A percentile compares a stretch with the other conserved stretches of the same genome.
These are phyloP conservation scores for Hemithea aestivaria DNA, from an alignment of 2,888 invertebrate genomes.

Conservation along the genomic window DNA sequence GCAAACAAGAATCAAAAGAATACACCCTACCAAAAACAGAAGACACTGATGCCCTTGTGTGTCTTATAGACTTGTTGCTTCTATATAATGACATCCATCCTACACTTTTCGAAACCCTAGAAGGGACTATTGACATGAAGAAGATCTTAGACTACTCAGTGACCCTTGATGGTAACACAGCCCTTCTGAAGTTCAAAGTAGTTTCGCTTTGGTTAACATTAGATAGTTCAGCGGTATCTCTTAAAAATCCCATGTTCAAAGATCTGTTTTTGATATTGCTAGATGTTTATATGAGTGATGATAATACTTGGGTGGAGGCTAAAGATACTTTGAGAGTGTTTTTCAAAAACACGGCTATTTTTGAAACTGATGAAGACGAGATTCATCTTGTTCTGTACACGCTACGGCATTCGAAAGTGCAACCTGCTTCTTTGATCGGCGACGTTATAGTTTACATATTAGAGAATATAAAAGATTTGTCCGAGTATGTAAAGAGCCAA, in stretches of 20 bases:
- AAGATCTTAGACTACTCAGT: constrained; percentile 57
- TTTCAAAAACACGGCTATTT: constrained; percentile 81
- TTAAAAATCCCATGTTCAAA: constrained; percentile 73
- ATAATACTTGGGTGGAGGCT: constrained; percentile 68
- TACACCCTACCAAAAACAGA: constrained; percentile 53
- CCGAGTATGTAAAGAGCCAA: constrained; percentile 54
- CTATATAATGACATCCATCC: constrained; percentile 66
- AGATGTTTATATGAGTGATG: constrained; percentile 69
- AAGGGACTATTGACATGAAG: constrained; percentile 65
- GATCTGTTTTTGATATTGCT: constrained; percentile 77
- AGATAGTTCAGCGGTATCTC: constrained; percentile 73
- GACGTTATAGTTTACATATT: constrained; percentile 61
- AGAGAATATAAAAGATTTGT: constrained; percentile 50
- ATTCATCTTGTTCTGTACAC: constrained; percentile 83
- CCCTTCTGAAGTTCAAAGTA: constrained; percentile 66
- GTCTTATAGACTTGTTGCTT: constrained; percentile 58
- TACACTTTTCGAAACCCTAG: constrained; percentile 65
- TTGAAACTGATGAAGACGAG: constrained; percentile 82
- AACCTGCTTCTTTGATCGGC: constrained; percentile 50
- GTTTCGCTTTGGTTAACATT: constrained; percentile 65
- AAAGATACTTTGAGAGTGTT: constrained; percentile 77
- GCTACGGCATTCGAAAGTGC: constrained; percentile 54
- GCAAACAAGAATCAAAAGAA: constrained; percentile 18
- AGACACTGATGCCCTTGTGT: constrained; percentile 52
- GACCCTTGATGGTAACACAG: constrained; percentile 43